Percentiles rank a stretch among this genome's conserved stretches.
Conservation (phyloP, 2,888 invertebrate species). For the Tachystola acroxantha region DNA sequence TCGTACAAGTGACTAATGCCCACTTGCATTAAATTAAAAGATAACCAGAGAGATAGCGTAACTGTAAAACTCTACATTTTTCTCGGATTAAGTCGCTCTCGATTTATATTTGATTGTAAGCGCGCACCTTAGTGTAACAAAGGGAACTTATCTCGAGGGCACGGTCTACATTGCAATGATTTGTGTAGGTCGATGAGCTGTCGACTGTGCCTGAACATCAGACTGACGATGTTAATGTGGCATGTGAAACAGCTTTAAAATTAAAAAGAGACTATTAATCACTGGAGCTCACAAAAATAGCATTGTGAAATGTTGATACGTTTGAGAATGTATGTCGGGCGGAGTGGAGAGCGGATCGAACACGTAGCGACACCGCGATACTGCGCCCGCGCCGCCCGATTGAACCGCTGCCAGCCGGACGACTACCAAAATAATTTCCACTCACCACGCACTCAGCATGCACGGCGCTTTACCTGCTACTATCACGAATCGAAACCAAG, state of each 20-base stretch:
- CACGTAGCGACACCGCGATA: constrained; percentile 35
- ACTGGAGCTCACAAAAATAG: constrained; percentile 26
- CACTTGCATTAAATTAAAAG: no score
- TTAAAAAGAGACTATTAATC: constrained; percentile 19
- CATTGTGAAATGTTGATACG: constrained; percentile 14
- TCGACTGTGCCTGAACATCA: no score
- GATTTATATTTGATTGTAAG: no score
- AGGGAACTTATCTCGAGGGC: no score
- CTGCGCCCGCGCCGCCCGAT: constrained; percentile 22
- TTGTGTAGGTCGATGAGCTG: no score
- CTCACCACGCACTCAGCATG: constrained; percentile 35
- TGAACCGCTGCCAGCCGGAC: constrained; percentile 63
- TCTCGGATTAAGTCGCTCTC: no score
- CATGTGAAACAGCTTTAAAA: constrained; percentile 15
- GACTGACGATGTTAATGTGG: constrained; percentile 9
- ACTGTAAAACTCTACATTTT: no score
- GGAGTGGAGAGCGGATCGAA: constrained; percentile 36
- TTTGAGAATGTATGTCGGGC: constrained; percentile 34
- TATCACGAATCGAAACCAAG: no score
- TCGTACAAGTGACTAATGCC: no score
- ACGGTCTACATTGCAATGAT: no score
- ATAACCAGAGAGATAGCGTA: no score
- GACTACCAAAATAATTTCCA: constrained; percentile 66
- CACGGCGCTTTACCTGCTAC: background rate
- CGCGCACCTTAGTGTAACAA: no score